phyloP scores from a whole-genome alignment of 2,888 invertebrate genomes.

The Bombylius major region DNA sequence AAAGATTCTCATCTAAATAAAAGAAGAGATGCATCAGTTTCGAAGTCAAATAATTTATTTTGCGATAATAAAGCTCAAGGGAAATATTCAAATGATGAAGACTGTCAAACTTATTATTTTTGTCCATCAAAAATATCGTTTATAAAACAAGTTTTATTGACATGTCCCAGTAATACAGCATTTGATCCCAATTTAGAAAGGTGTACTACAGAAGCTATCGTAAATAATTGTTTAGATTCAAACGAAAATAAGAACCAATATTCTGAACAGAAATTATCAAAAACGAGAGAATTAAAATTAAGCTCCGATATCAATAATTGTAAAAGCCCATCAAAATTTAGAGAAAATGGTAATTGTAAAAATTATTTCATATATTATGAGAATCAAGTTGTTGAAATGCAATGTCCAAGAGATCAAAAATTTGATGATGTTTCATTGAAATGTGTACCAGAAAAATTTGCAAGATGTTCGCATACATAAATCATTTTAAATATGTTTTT shows the following conservation, averaged over 20 bases:
- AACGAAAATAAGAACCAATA: too few species aligned
- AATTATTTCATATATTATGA: conserved; percentile 16
- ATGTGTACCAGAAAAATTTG: conserved; percentile 15
- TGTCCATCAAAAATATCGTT: conserved; percentile 13
- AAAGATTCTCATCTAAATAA: not conserved
- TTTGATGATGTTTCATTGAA: conserved; percentile 15
- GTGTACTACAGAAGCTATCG: conserved; percentile 4
- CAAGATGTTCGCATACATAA: conserved; percentile 8
- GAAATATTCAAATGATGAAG: conserved; percentile 13
- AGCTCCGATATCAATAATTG: conserved; percentile 3
- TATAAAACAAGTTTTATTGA: conserved; percentile 12
- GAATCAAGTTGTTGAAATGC: conserved; percentile 15
- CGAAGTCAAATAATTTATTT: not conserved
- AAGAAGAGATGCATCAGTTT: not conserved
- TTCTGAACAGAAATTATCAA: not conserved
- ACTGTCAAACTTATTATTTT: conserved; percentile 15
- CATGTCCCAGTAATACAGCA: conserved; percentile 13
- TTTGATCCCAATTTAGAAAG: conserved; percentile 10
- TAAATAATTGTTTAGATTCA: too few species aligned
- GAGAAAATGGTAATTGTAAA: conserved; percentile 13
- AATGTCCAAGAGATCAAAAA: conserved; percentile 17
- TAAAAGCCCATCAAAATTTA: conserved; percentile 13
- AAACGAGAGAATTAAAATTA: not conserved
- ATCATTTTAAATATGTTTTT: too few species aligned
- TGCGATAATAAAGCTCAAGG: conserved; percentile 10